Evolutionary conservation across 2,797 vertebrate genomes (phyloP), one percentile per base, ranked within the genome.

Genomic region (Amniataba percoides): DNA sequence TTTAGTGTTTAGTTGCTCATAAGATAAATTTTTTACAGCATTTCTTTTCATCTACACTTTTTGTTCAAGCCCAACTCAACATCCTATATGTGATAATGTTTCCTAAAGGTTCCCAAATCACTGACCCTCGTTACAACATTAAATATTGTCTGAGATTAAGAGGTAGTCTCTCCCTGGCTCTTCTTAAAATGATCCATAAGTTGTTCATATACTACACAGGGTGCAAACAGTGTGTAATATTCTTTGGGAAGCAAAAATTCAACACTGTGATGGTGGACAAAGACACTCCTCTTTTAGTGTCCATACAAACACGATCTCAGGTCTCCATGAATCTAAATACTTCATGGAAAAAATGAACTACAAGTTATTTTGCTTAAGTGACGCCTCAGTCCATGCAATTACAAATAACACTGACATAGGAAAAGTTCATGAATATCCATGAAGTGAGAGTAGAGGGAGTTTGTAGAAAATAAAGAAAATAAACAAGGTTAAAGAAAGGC

Each of bases 391-490:
- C 46, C 16, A 14, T 46, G 49, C 55, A 15, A 55, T 84, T 65
- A 72, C 1, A 46, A 63, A 58, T 61, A 57, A 56, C 67, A 63
- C 21, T 23, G 40, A 67, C 69, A 71, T 15, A n/a, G 60, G 55
- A 77, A 23, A 21, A 23, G 13, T 55, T 80, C 42, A 84, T 88
- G 65, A 85, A 83, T 85, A 81, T 83, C 73, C 78, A 87, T 63
- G 64, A 83, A 31, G 23, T 42, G 34, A 23, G 61, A 56, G 55
- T 3, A 19, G 63, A 73, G 67, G 74, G 64, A 48, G 48, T 81
- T 80, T 76, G 75, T 36, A 23, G 42, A 53, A 78, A 85, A 78
- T 69, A 75, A 79, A 53, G 21, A 77, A 85, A 85, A 80, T 67
- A 84, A 87, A 82, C 58, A 71, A n/a, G 74, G 82, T 82, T 58